phyloP scores from a whole-genome alignment of 2,113 vertebrate species.

The Nesoenas mayeri region DNA sequence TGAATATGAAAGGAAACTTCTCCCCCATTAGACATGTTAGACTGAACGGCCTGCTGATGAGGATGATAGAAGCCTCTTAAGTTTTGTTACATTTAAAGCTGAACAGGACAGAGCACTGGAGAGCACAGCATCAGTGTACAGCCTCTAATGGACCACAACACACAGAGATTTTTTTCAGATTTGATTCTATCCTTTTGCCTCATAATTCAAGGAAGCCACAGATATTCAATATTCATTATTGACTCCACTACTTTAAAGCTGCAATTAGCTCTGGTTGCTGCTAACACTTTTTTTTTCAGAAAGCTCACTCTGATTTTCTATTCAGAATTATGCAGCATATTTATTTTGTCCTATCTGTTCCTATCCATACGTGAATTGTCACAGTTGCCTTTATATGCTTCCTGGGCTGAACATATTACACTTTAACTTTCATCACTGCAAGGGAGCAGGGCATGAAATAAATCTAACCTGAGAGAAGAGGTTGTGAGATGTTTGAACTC shows the following conservation, averaged over 20 bases:
- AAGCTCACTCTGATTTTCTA: neutral
- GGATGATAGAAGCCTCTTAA: neutral
- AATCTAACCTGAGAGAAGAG: neutral
- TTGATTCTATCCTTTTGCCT: neutral
- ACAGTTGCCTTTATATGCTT: neutral
- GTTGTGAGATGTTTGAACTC: neutral
- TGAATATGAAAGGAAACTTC: neutral
- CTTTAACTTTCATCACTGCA: neutral
- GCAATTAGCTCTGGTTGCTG: neutral
- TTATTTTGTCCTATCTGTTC: neutral
- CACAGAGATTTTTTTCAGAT: neutral
- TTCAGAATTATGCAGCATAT: neutral
- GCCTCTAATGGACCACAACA: neutral
- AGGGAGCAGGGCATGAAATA: neutral
- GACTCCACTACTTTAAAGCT: neutral
- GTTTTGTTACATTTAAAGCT: neutral
- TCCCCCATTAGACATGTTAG: neutral
- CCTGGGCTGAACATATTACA: neutral
- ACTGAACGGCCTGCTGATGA: neutral
- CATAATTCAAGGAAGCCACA: neutral
- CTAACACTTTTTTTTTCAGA: neutral
- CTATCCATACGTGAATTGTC: neutral
- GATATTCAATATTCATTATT: neutral
- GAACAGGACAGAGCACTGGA: neutral
- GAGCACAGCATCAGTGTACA: neutral